Conservation (phyloP, 2,888 invertebrate species). For the Phortica magna region DNA sequence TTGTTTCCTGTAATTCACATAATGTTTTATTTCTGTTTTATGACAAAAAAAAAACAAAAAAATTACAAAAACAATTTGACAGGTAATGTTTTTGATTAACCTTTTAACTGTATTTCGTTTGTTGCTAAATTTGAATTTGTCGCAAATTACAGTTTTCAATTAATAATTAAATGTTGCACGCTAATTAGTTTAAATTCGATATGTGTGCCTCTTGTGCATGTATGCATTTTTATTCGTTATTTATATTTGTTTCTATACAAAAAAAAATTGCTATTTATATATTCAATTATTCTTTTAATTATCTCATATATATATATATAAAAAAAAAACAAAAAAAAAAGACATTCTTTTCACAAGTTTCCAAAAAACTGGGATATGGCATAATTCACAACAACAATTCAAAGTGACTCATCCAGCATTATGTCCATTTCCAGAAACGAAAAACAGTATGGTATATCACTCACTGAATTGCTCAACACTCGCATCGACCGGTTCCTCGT, state of each 20-base stretch:
- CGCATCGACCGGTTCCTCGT: not conserved
- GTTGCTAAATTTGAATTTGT: slow-evolving; percentile 35
- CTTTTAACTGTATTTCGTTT: slow-evolving; percentile 37
- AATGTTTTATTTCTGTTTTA: slow-evolving; percentile 33
- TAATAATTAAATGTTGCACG: slow-evolving; percentile 42
- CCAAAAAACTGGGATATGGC: slow-evolving; percentile 25
- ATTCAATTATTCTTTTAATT: not conserved
- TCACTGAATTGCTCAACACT: not conserved
- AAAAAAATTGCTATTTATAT: not conserved
- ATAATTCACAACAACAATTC: slow-evolving; percentile 31
- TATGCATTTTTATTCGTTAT: slow-evolving; percentile 39
- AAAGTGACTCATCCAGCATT: slow-evolving; percentile 36
- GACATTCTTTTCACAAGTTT: not conserved
- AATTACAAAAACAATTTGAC: slow-evolving; percentile 29
- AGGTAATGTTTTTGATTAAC: slow-evolving; percentile 24
- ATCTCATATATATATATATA: not conserved
- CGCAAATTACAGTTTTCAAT: slow-evolving; percentile 34
- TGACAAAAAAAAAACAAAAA: slow-evolving; percentile 47
- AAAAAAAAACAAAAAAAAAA: slow-evolving; percentile 15
- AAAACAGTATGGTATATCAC: not conserved
- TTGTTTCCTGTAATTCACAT: slow-evolving; percentile 11
- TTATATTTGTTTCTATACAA: slow-evolving; percentile 3
- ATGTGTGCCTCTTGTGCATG: slow-evolving; percentile 66
- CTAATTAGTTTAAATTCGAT: slow-evolving; percentile 75
- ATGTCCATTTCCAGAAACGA: not conserved